Conservation (phyloP, 2,888 invertebrate genomes). For the Laothoe populi region DNA sequence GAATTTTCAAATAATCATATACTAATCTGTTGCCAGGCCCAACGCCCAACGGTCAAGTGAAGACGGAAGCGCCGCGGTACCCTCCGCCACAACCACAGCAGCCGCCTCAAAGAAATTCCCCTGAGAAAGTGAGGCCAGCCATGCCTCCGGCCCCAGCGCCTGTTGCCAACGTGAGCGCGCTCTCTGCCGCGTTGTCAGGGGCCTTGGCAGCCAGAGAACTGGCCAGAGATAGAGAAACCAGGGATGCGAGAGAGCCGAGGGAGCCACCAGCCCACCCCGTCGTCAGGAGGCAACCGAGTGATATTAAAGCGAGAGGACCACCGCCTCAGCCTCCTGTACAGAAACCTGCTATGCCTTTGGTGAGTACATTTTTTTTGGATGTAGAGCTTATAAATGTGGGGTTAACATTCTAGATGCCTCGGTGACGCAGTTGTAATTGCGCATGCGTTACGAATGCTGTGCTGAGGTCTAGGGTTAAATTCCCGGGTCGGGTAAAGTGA, state of each 20-base stretch:
- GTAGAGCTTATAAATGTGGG: background rate
- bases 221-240: slow-evolving; percentile 28
- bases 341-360: slow-evolving; percentile 87
- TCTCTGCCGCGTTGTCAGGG: slow-evolving; percentile 71
- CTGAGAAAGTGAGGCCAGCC: slow-evolving; percentile 61
- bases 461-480: too few species aligned
- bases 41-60: slow-evolving; percentile 72
- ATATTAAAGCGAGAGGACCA: slow-evolving; percentile 86
- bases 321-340: slow-evolving; percentile 92
- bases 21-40: slow-evolving; percentile 50
- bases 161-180: slow-evolving; percentile 59
- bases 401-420: too few species aligned
- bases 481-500: too few species aligned
- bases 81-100: slow-evolving; percentile 61
- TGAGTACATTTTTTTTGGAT: slow-evolving; percentile 56
- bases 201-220: slow-evolving; percentile 62
- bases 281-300: slow-evolving; percentile 72
- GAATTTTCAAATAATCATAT: too few species aligned
- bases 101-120: slow-evolving; percentile 59
- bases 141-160: slow-evolving; percentile 46
- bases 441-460: too few species aligned
- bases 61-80: slow-evolving; percentile 66
- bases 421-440: too few species aligned
- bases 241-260: slow-evolving; percentile 64
- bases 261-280: slow-evolving; percentile 57